Evolutionary conservation across 2,113 vertebrate species (phyloP).

Genomic region (Chinchilla lanigera): DNA sequence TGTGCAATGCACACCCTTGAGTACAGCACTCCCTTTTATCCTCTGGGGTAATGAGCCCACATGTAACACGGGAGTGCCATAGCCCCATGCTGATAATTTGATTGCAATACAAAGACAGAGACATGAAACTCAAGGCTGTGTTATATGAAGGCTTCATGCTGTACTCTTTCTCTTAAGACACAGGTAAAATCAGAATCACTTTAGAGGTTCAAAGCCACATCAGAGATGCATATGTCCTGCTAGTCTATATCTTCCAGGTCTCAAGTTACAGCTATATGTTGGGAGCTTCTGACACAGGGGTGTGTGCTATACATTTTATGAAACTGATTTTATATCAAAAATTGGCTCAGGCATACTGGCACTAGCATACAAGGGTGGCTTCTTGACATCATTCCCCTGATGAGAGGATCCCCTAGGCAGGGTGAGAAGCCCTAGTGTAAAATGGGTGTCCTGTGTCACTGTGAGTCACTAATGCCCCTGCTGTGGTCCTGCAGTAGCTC

Average conservation of each 20-base stretch:
- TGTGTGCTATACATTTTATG: not conserved
- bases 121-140: not conserved
- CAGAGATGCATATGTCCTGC: too few species aligned
- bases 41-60: not conserved
- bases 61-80: not conserved
- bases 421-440: not conserved
- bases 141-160: not conserved
- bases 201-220: too few species aligned
- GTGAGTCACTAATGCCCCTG: not conserved
- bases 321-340: not conserved
- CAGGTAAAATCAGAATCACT: too few species aligned
- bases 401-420: constrained; percentile 36
- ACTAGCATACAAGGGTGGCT: not conserved
- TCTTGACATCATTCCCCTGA: not conserved
- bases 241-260: too few species aligned
- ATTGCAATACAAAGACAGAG: not conserved
- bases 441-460: not conserved
- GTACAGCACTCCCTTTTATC: not conserved
- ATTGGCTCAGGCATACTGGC: not conserved
- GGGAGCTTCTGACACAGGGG: not conserved
- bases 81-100: not conserved
- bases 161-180: not conserved
- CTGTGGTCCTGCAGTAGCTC: not conserved
- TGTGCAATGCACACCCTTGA: not conserved
- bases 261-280: not conserved